These are phyloP conservation scores for Ophion ellenae DNA, from an alignment of 2,888 invertebrate species.

Conservation along the genomic window DNA sequence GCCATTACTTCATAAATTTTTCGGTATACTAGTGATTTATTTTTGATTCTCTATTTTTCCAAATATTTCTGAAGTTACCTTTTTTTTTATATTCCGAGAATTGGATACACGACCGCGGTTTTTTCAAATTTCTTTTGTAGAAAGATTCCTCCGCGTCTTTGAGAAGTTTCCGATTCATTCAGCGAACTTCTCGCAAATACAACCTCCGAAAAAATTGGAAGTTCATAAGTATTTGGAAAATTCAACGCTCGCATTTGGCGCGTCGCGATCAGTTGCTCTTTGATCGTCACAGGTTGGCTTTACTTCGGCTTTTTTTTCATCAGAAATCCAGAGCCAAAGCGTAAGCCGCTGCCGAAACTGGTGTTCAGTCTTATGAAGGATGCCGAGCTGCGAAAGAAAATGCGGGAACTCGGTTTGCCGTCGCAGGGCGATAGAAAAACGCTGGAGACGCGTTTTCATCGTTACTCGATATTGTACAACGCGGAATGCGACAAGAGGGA, in stretches of 20 bases:
- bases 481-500: constrained; percentile 84
- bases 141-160: too few relatives aligned
- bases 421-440: constrained; percentile 83
- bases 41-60: neutral
- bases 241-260: too few relatives aligned
- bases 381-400: constrained; percentile 82
- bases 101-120: too few relatives aligned
- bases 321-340: constrained; percentile 73
- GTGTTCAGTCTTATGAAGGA: constrained; percentile 85
- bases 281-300: neutral
- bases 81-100: neutral
- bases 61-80: neutral
- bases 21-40: neutral
- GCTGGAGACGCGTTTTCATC: constrained; percentile 81
- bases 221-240: too few relatives aligned
- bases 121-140: too few relatives aligned
- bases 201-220: too few relatives aligned
- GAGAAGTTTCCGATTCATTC: too few relatives aligned
- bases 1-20: neutral
- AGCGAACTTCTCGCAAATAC: too few relatives aligned
- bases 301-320: constrained; percentile 53
- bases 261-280: neutral
- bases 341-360: constrained; percentile 84
- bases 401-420: constrained; percentile 84
- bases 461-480: constrained; percentile 82